Evolutionary conservation across 2,888 invertebrate genomes (phyloP).

Genomic region (Leptinotarsa peninsularis): DNA sequence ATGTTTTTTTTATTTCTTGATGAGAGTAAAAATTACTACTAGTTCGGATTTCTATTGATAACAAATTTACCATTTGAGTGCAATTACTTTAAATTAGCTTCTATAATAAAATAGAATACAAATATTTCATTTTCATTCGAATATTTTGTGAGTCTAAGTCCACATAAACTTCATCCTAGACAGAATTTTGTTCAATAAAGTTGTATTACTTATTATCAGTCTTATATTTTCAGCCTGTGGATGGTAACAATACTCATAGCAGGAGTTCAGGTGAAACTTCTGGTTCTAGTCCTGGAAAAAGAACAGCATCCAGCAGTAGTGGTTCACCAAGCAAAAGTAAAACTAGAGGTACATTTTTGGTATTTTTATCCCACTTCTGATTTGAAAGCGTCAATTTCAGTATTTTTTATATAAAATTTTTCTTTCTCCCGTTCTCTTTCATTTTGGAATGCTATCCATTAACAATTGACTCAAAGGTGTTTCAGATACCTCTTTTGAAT

Average conservation of each 20-base stretch:
- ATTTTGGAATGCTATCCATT: constrained; percentile 49
- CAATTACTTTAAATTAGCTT: no score
- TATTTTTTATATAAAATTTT: constrained; percentile 33
- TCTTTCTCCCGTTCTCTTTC: constrained; percentile 47
- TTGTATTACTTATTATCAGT: neutral
- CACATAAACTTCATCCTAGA: no score
- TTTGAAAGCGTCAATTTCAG: constrained; percentile 22
- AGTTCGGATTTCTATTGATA: no score
- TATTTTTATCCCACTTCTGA: neutral
- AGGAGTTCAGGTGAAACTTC: constrained; percentile 89
- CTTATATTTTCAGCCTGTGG: constrained; percentile 58
- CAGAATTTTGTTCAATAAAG: no score
- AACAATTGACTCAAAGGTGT: constrained; percentile 66
- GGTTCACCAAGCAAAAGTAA: constrained; percentile 85
- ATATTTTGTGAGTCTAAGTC: no score
- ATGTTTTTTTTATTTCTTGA: no score
- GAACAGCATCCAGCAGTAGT: constrained; percentile 75
- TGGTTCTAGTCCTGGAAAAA: constrained; percentile 85
- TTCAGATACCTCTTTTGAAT: constrained; percentile 91
- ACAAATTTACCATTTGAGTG: no score
- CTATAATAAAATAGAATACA: no score
- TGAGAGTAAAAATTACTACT: no score
- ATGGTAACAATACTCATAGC: constrained; percentile 76
- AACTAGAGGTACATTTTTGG: constrained; percentile 74
- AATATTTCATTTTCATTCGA: no score